phyloP scores from a whole-genome alignment of 2,113 vertebrate genomes.

The Rhinichthys klamathensis region DNA sequence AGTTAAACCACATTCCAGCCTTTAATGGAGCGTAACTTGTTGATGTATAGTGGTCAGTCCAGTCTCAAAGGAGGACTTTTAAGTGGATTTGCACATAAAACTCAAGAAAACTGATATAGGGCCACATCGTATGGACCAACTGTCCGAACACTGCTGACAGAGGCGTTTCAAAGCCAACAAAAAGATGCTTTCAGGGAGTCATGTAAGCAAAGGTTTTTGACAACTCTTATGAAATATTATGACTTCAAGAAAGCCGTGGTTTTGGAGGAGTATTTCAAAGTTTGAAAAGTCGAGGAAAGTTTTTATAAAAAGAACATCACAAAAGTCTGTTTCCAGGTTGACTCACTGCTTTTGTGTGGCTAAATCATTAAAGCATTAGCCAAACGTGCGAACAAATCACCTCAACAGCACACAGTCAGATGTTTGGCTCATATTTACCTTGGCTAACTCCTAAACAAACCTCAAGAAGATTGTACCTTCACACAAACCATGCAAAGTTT shows the following conservation, averaged over 20 bases:
- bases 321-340: conserved; percentile 24
- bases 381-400: conserved; percentile 4
- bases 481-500: background rate
- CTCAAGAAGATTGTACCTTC: background rate
- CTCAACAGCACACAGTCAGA: background rate
- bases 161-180: conserved; percentile 49
- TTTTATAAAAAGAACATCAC: conserved; percentile 25
- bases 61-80: conserved; percentile 4
- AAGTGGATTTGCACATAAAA: conserved; percentile 37
- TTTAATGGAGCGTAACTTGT: conserved; percentile 24
- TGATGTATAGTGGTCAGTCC: conserved; percentile 13
- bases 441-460: background rate
- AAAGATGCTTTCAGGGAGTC: conserved; percentile 46
- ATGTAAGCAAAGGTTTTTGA: conserved; percentile 40
- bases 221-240: conserved; percentile 31
- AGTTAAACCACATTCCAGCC: conserved; percentile 28
- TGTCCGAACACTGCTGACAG: conserved; percentile 43
- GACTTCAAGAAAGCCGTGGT: conserved; percentile 28
- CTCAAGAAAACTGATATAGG: conserved; percentile 41
- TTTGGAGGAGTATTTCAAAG: conserved; percentile 48
- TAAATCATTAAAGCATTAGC: conserved; percentile 22
- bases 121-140: conserved; percentile 21
- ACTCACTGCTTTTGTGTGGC: background rate
- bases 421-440: conserved; percentile 8
- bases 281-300: conserved; percentile 29